Evolutionary conservation across 2,888 invertebrate genomes (phyloP).

Genomic region (Himalopsyche anomala): DNA sequence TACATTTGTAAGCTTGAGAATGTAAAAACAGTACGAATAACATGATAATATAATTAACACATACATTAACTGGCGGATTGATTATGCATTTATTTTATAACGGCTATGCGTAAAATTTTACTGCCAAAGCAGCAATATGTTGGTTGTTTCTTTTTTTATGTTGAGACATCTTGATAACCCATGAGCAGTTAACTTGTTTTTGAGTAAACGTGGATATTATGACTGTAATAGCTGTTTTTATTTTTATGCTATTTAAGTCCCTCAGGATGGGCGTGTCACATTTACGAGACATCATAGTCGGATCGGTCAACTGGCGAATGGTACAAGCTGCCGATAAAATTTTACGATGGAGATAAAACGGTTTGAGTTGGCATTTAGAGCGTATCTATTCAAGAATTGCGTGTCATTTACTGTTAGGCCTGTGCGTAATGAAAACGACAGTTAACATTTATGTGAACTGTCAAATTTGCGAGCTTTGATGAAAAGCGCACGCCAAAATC

Average conservation of each 20-base stretch:
- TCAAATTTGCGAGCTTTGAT: constrained; percentile 31
- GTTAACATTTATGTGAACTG: constrained; percentile 31
- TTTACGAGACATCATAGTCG: constrained; percentile 27
- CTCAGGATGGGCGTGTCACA: constrained; percentile 27
- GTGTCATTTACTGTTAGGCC: constrained; percentile 35
- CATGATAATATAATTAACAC: no score
- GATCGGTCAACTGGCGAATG: constrained; percentile 40
- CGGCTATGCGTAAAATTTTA: neutral
- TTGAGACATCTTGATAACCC: neutral
- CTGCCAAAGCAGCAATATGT: neutral
- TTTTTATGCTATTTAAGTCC: constrained; percentile 27
- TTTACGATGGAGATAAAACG: constrained; percentile 39
- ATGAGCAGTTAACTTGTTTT: constrained; percentile 1
- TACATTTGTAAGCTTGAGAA: no score
- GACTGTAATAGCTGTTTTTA: constrained; percentile 18
- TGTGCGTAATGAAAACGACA: constrained; percentile 39
- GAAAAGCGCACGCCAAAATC: constrained; percentile 23
- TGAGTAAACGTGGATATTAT: constrained; percentile 38
- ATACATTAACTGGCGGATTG: no score
- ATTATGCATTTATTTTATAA: neutral
- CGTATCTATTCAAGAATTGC: constrained; percentile 42
- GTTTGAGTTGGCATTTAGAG: constrained; percentile 42
- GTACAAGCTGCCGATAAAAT: constrained; percentile 23
- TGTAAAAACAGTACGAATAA: no score
- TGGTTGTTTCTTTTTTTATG: no score